Conservation (phyloP, 2,113 vertebrate species). For the Hemiprocne comata region DNA sequence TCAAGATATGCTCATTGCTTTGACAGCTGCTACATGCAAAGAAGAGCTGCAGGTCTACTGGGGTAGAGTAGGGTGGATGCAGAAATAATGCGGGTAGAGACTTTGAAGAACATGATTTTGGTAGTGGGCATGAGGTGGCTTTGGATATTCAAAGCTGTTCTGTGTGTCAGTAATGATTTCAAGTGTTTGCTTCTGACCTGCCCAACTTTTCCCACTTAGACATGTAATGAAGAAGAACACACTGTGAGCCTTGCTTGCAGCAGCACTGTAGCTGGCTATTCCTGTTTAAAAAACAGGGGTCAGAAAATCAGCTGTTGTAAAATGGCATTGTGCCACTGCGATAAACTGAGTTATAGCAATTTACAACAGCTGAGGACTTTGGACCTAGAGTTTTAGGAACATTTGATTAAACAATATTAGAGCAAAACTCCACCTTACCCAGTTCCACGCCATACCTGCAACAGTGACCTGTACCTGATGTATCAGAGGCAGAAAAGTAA, state of each 20-base stretch:
- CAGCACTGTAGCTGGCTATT: neutral
- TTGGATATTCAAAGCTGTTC: neutral
- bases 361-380: constrained; percentile 28
- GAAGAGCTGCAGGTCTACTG: neutral
- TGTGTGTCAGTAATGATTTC: neutral
- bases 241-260: neutral
- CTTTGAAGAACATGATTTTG: neutral
- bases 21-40: neutral
- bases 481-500: neutral
- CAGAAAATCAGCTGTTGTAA: neutral
- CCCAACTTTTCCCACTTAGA: neutral
- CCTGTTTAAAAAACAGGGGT: neutral
- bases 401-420: neutral
- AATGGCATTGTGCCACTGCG: neutral
- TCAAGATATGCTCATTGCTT: neutral
- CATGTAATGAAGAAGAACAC: neutral
- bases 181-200: neutral
- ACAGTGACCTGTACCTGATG: neutral
- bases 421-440: neutral
- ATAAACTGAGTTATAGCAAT: constrained; percentile 16
- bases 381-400: constrained; percentile 4
- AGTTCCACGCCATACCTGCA: neutral
- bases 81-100: neutral
- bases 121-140: neutral
- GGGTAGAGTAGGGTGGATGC: neutral